Evolutionary conservation across 2,797 vertebrate species (phyloP).

Genomic region (Sebastes dallii): DNA sequence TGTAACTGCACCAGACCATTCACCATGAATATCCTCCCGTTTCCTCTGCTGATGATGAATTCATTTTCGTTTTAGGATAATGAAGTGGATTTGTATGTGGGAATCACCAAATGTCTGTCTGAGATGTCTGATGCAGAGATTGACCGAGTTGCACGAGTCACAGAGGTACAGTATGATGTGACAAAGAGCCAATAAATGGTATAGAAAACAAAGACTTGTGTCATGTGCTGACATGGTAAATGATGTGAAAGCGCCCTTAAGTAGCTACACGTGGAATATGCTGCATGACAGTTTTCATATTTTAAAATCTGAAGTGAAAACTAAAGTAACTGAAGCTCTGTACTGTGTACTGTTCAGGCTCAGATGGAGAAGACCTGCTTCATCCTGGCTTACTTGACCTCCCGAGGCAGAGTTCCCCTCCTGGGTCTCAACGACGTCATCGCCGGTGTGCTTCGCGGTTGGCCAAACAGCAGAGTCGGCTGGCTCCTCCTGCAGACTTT

Average conservation of each 20-base stretch:
- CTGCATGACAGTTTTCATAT: accelerated
- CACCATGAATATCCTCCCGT: not conserved
- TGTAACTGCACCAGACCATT: not conserved
- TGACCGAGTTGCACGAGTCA: conserved; percentile 80
- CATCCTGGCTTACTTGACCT: conserved; percentile 84
- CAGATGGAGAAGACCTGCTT: conserved; percentile 89
- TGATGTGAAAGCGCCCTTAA: not conserved
- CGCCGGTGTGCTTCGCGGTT: conserved; percentile 63
- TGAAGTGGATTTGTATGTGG: conserved; percentile 85
- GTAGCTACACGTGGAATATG: not conserved
- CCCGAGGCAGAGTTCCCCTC: conserved; percentile 89
- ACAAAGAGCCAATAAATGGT: not conserved
- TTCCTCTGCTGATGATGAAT: not conserved
- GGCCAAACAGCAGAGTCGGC: conserved; percentile 74
- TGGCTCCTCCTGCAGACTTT: conserved; percentile 90
- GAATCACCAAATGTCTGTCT: conserved; percentile 87
- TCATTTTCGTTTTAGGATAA: conserved; percentile 74
- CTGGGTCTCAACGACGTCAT: conserved; percentile 86
- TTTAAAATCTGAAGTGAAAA: not conserved
- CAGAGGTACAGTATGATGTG: conserved; percentile 82
- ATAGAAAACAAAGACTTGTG: not conserved
- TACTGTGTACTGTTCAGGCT: conserved; percentile 68
- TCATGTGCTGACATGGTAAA: not conserved
- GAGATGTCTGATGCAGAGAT: conserved; percentile 90
- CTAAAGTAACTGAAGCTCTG: not conserved